Conservation (phyloP, 2,888 invertebrate species). For the Dicranocentrus wangi region DNA sequence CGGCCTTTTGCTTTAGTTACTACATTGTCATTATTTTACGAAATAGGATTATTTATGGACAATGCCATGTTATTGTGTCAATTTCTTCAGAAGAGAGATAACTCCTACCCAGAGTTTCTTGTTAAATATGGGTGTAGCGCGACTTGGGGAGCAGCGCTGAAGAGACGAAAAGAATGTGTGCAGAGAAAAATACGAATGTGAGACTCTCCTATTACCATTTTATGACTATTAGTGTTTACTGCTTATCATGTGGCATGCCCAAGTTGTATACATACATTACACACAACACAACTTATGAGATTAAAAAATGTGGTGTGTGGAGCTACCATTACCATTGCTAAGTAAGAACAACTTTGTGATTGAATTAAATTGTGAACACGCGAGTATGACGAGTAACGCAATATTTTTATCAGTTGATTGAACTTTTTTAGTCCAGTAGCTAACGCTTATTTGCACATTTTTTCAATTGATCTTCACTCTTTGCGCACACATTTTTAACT, state of each 20-base stretch:
- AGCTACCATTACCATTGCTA: too few species aligned
- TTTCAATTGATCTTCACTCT: too few species aligned
- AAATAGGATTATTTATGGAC: conserved; percentile 36
- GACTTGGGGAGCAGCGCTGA: background rate
- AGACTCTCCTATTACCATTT: background rate
- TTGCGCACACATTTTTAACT: too few species aligned
- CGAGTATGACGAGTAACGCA: too few species aligned
- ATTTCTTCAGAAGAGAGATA: background rate
- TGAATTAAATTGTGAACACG: too few species aligned
- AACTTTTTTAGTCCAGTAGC: too few species aligned
- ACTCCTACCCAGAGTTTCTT: background rate
- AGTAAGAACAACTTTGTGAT: too few species aligned
- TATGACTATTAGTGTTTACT: background rate
- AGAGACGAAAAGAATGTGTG: background rate
- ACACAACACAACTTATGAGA: too few species aligned
- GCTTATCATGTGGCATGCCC: background rate
- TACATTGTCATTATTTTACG: background rate
- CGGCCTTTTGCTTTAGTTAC: background rate
- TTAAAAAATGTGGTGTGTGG: too few species aligned
- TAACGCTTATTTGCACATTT: too few species aligned
- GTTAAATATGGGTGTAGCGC: conserved; percentile 3
- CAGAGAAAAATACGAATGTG: background rate
- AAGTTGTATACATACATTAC: too few species aligned
- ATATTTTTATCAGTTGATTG: too few species aligned
- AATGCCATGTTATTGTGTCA: conserved; percentile 14